Evolutionary conservation across 2,888 invertebrate species (phyloP), one percentile per base, ranked within the genome.

Genomic region (Drosophila yooni): DNA sequence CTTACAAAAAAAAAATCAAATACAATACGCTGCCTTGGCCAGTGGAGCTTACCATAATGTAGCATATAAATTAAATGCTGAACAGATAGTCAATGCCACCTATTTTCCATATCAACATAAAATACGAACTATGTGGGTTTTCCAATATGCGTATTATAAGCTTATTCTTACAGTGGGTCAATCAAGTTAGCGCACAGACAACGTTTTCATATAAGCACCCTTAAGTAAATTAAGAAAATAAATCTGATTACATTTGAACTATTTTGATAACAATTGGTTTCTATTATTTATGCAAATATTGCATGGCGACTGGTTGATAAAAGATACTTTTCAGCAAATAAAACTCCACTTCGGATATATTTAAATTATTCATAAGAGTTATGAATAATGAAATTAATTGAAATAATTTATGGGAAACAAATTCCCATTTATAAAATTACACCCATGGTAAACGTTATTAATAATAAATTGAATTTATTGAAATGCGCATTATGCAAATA

Each of bases 11-110:
- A 18, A 11, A 36, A 18, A 21, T 36, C 13, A 38, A 13, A 11
- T n/a, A 0, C 33, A 27, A 18, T 29, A 13, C 52, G 40, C 48
- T 60, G 54, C 51, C 56, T 56, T 60, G 67, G 40, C 74, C 74
- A 52, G 66, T 60, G 54, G 6, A 56, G 33, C 54, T 46, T 29
- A 38, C 13, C 34, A 46, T 21, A 48, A 29, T 34, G 33, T 54
- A 7, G 33, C 18, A 67, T 21, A 25, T 43, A 15, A 29, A 40
- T 52, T 38, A 60, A 34, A 27, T 29, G 13, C 18, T 7, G 13
- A 25, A 50, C 15, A 7, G 7, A 15, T 10, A 33, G 27, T 40
- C n/a, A 48, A 48, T 38, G 48, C 8, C 68, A 54, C 10, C 13
- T 18, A 67, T 31, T 48, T 67, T 54, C 54, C 48, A 38, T 38